Evolutionary conservation across 1,140 invertebrate genomes (phyloP), one percentile per base, ranked within the genome.

Genomic region (Bradysia coprophila): DNA sequence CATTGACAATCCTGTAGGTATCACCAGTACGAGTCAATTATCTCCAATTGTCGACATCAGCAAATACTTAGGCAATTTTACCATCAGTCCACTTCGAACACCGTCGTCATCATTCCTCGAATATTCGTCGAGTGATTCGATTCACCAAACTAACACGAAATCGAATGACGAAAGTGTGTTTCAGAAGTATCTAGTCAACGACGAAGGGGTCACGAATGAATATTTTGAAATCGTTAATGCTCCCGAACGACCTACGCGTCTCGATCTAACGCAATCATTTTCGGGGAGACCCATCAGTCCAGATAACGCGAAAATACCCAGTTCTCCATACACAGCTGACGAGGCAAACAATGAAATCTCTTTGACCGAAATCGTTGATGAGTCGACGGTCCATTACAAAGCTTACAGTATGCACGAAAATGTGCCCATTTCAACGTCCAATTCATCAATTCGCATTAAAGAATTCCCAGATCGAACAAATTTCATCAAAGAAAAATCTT

Each of bases 161-260:
- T n/a, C n/a, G n/a, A n/a, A n/a, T n/a, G n/a, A n/a, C n/a, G n/a
- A n/a, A n/a, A n/a, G n/a, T n/a, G n/a, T n/a, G n/a, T n/a, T n/a
- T n/a, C n/a, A n/a, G n/a, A n/a, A n/a, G 39, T 59, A 45, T 38
- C 51, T 52, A 41, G 50, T 58, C 2, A 56, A 47, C 37, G 52
- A 57, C 15, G 46, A 48, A 28, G 58, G 58, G 4, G 58, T 61
- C 2, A 61, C 55, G 15, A 61, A 61, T 50, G 46, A 58, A 41
- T 60, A 59, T 48, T 61, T 61, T 39, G 58, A 61, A 40, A 46
- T 56, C 0, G 51, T 61, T n/a, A 61, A 60, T 22, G 53, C 52
- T 18, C 50, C 50, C 13, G 57, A 59, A 28, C 51, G 56, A 11
- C 55, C 56, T 1, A 56, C 40, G 1, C 46, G 49, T n/a, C 36